These are phyloP conservation scores for Prosopocoilus inquinatus DNA, from an alignment of 2,888 invertebrate species.

Conservation along the genomic window DNA sequence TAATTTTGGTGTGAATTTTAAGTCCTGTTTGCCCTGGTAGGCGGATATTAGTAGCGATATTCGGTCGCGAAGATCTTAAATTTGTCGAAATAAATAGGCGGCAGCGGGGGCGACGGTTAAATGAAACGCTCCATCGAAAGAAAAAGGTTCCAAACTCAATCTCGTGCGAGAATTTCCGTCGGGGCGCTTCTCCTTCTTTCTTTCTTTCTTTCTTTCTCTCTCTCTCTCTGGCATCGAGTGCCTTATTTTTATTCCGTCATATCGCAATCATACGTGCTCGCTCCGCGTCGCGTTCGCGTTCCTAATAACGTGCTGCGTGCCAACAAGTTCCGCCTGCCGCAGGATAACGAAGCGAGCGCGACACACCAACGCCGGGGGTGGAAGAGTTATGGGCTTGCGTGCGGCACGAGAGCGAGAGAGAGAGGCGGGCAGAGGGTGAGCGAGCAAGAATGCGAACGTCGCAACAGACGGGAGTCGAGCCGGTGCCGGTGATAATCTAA, in stretches of 20 bases:
- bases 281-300: slow-evolving; percentile 30
- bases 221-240: slow-evolving; percentile 16
- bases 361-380: slow-evolving; percentile 6
- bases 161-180: slow-evolving; percentile 19
- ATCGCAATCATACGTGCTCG: slow-evolving; percentile 34
- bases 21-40: too few species aligned
- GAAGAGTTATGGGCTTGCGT: slow-evolving; percentile 22
- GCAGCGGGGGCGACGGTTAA: too few species aligned
- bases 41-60: too few species aligned
- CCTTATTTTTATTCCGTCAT: slow-evolving; percentile 31
- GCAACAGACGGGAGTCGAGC: slow-evolving; percentile 43
- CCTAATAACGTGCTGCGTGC: slow-evolving; percentile 33
- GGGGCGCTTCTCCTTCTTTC: slow-evolving; percentile 10
- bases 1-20: too few species aligned
- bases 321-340: slow-evolving; percentile 32
- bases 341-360: slow-evolving; percentile 27
- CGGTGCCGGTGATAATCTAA: slow-evolving; percentile 46
- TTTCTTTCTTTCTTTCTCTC: neutral
- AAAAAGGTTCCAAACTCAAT: slow-evolving; percentile 20
- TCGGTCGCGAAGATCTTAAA: too few species aligned
- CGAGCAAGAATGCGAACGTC: slow-evolving; percentile 8
- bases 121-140: slow-evolving; percentile 13
- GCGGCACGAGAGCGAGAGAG: slow-evolving; percentile 15
- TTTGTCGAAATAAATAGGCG: too few species aligned
- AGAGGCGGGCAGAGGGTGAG: neutral